Evolutionary conservation across 2,888 invertebrate genomes (phyloP).

Genomic region (Alloscopus bannaensis): DNA sequence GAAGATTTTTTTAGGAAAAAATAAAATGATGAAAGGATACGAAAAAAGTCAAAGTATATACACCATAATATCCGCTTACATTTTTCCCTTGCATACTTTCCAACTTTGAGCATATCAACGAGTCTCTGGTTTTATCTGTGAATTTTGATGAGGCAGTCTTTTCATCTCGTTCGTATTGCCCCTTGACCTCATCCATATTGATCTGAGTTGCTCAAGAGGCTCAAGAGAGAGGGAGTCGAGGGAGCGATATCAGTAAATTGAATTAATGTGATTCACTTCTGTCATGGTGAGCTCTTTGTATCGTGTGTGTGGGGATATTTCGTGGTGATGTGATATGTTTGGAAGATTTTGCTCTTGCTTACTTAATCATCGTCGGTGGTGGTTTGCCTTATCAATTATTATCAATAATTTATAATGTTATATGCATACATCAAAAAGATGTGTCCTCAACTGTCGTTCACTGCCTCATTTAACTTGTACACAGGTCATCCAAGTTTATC

Average conservation of each 20-base stretch:
- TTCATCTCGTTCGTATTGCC: constrained; percentile 52
- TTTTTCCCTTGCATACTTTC: background rate
- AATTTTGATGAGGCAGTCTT: constrained; percentile 39
- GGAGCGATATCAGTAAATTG: constrained; percentile 15
- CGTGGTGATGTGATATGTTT: background rate
- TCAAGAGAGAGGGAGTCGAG: background rate
- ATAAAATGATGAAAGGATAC: background rate
- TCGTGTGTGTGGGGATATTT: background rate
- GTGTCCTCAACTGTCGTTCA: constrained; percentile 43
- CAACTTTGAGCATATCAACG: no score
- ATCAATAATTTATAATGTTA: constrained; percentile 30
- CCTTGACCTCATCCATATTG: constrained; percentile 66
- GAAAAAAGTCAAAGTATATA: background rate
- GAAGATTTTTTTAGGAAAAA: constrained; percentile 1
- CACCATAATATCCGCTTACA: constrained; percentile 22
- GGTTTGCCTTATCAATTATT: constrained; percentile 32
- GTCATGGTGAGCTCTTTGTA: background rate
- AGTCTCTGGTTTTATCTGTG: constrained; percentile 31
- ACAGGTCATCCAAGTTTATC: constrained; percentile 44
- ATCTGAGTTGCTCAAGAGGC: constrained; percentile 45
- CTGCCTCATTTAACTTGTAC: constrained; percentile 29
- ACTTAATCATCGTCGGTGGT: background rate
- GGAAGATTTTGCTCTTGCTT: constrained; percentile 16
- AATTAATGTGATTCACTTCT: constrained; percentile 26
- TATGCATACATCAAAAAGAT: constrained; percentile 38